Conservation (phyloP, 1,140 invertebrate species). For the Parapsyche elsis region DNA sequence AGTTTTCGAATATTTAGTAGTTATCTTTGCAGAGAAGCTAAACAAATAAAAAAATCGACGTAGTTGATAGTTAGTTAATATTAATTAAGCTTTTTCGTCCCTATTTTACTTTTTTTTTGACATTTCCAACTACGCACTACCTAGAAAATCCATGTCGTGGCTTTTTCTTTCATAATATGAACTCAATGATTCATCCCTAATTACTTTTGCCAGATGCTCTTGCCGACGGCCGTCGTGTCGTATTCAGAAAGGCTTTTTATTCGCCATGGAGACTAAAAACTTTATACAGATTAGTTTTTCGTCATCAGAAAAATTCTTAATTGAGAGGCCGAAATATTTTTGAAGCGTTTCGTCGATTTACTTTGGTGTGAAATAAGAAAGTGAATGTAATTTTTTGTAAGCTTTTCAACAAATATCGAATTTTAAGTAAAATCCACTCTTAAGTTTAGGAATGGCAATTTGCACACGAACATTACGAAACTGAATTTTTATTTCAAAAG, state of each 20-base stretch:
- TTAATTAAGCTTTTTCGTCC: no score
- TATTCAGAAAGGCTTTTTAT: slow-evolving; percentile 25
- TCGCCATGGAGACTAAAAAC: background rate
- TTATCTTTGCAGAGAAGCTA: no score
- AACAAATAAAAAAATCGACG: no score
- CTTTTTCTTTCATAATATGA: slow-evolving; percentile 10
- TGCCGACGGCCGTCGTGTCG: background rate
- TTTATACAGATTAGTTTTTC: slow-evolving; percentile 31
- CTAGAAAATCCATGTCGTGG: background rate
- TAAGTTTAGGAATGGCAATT: background rate
- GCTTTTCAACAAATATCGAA: no score
- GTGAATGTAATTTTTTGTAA: no score
- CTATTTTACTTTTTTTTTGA: no score
- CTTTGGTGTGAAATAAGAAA: background rate
- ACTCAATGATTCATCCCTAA: slow-evolving; percentile 17
- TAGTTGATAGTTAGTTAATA: no score
- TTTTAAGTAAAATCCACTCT: no score
- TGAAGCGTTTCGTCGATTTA: background rate
- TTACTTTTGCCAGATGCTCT: slow-evolving; percentile 20
- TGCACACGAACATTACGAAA: background rate
- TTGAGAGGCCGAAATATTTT: background rate
- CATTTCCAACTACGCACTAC: no score
- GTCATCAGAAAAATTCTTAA: slow-evolving; percentile 15
- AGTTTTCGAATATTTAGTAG: no score
- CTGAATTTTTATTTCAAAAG: background rate